These are phyloP conservation scores for Hypsibius dujardini DNA, from an alignment of 1,140 invertebrate genomes.

Conservation along the genomic window DNA sequence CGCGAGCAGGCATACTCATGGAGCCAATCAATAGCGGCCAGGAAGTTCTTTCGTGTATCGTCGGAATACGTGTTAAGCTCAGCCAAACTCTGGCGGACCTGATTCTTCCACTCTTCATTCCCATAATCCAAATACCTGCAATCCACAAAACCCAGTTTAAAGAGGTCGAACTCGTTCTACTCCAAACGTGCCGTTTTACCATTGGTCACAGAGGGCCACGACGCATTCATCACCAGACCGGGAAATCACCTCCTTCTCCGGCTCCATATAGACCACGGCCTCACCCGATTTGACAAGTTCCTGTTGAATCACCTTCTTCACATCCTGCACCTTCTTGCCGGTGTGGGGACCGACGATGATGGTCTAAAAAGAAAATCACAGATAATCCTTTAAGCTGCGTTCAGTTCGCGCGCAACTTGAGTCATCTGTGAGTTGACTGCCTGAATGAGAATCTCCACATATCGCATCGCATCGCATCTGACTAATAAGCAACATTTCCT, in stretches of 20 bases:
- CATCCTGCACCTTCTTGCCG: constrained; percentile 79
- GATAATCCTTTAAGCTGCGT: constrained; percentile 7
- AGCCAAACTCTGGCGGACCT: constrained; percentile 49
- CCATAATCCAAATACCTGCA: constrained; percentile 71
- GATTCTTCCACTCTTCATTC: constrained; percentile 62
- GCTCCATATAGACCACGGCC: constrained; percentile 86
- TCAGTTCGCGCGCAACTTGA: not conserved
- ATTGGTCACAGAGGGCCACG: constrained; percentile 95
- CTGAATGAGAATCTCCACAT: no score
- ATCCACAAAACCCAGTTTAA: constrained; percentile 18
- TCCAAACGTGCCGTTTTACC: constrained; percentile 41
- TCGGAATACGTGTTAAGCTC: constrained; percentile 76
- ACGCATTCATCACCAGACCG: constrained; percentile 95
- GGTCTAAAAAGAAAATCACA: constrained; percentile 34
- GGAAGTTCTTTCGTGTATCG: constrained; percentile 80
- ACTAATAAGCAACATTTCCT: no score
- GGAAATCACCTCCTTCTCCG: constrained; percentile 87
- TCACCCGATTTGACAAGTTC: constrained; percentile 50
- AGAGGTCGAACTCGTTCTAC: constrained; percentile 9
- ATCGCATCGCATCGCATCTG: constrained; percentile 5
- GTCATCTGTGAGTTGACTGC: no score
- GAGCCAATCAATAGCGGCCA: constrained; percentile 78
- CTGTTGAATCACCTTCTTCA: constrained; percentile 77
- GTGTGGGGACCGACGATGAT: constrained; percentile 69
- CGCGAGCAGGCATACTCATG: constrained; percentile 95